Evolutionary conservation across 2,888 invertebrate species (phyloP).

Genomic region (Aporophyla nigra): DNA sequence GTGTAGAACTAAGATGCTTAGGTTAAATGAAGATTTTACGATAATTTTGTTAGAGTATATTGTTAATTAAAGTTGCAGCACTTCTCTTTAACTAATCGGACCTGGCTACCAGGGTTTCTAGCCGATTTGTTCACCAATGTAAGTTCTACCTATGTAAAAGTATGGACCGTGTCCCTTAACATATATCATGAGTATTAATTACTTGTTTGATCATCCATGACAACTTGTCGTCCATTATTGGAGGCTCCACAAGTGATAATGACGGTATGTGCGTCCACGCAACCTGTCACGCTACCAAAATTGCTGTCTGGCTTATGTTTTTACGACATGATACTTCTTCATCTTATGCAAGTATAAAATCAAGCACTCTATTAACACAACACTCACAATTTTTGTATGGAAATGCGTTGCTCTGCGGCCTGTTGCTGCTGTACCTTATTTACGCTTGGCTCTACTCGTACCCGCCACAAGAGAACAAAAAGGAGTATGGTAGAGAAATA

Average conservation of each 20-base stretch:
- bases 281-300: neutral
- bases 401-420: no score
- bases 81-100: neutral
- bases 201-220: no score
- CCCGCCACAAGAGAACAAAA: neutral
- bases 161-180: no score
- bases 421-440: neutral
- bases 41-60: neutral
- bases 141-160: no score
- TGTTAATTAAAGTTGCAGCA: neutral
- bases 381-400: no score
- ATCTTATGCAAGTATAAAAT: no score
- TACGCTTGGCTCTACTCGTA: neutral
- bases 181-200: no score
- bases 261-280: neutral
- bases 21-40: neutral
- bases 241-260: neutral
- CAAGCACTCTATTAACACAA: no score
- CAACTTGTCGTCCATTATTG: neutral
- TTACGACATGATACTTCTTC: no score
- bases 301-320: neutral
- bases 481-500: neutral
- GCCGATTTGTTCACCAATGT: no score
- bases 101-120: neutral
- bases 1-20: slow-evolving; percentile 7